These are phyloP conservation scores for Cyrtorhinus lividipennis DNA, from an alignment of 1,140 invertebrate species.

Conservation along the genomic window DNA sequence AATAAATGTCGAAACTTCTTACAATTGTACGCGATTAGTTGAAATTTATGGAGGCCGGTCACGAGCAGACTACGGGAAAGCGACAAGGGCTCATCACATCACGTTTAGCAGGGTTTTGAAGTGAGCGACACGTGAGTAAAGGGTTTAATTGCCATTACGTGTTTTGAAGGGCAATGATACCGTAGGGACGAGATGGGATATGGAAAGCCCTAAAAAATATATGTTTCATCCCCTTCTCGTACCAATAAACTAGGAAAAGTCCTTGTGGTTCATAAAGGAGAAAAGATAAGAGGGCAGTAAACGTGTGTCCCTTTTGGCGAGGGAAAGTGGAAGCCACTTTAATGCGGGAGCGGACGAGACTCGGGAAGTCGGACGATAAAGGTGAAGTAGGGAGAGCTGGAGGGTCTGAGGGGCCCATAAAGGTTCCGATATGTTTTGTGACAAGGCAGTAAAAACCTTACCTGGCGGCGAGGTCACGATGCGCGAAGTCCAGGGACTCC, in stretches of 20 bases:
- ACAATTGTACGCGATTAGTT: no score
- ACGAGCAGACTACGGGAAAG: no score
- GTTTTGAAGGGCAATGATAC: no score
- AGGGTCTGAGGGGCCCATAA: background rate
- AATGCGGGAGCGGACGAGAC: background rate
- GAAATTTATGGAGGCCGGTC: no score
- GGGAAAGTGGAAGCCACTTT: background rate
- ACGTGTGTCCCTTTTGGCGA: background rate
- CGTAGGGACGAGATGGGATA: no score
- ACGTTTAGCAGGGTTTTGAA: no score
- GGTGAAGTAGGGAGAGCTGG: background rate
- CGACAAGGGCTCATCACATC: no score
- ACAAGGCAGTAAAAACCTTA: conserved; percentile 29
- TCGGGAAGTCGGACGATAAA: conserved; percentile 19
- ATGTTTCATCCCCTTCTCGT: background rate
- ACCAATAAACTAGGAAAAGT: background rate
- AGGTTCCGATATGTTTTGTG: background rate
- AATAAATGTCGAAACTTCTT: no score
- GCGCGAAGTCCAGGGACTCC: conserved; percentile 57
- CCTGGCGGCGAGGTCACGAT: conserved; percentile 63
- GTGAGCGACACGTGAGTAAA: no score
- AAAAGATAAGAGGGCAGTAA: conserved; percentile 1
- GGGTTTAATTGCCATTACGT: no score
- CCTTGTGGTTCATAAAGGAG: background rate
- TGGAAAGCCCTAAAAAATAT: background rate